These are phyloP conservation scores for Phataginus tetradactyla DNA, from an alignment of 2,797 vertebrate species.

Conservation along the genomic window DNA sequence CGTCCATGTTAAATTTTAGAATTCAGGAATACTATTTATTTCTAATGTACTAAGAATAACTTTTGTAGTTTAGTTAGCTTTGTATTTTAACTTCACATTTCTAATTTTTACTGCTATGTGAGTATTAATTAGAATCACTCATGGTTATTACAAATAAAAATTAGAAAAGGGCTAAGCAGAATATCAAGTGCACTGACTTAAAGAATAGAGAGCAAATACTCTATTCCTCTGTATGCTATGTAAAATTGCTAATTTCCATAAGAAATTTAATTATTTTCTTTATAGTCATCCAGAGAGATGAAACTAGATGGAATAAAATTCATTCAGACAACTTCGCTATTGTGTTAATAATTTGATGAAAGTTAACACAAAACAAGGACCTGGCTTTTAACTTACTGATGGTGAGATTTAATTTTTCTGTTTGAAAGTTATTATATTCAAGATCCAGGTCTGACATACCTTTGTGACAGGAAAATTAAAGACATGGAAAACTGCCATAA, in stretches of 20 bases:
- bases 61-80: constrained; percentile 68
- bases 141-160: constrained; percentile 79
- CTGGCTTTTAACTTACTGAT: constrained; percentile 79
- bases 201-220: constrained; percentile 58
- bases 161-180: constrained; percentile 74
- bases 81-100: constrained; percentile 69
- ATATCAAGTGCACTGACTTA: constrained; percentile 48
- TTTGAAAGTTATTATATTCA: constrained; percentile 81
- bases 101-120: constrained; percentile 48
- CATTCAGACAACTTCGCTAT: constrained; percentile 70
- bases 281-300: constrained; percentile 70
- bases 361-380: constrained; percentile 72
- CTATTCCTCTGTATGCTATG: constrained; percentile 28
- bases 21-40: constrained; percentile 53
- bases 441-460: constrained; percentile 75
- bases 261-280: constrained; percentile 78
- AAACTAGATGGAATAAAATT: constrained; percentile 71
- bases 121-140: constrained; percentile 81
- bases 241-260: constrained; percentile 73
- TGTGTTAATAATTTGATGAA: constrained; percentile 84
- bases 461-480: constrained; percentile 86
- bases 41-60: constrained; percentile 39
- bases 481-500: constrained; percentile 79
- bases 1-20: background rate
- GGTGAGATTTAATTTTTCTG: constrained; percentile 77